A percentile compares a stretch with the other conserved stretches of the same genome.
Evolutionary conservation across 2,797 vertebrate genomes (phyloP).

Genomic region (Columba guinea): DNA sequence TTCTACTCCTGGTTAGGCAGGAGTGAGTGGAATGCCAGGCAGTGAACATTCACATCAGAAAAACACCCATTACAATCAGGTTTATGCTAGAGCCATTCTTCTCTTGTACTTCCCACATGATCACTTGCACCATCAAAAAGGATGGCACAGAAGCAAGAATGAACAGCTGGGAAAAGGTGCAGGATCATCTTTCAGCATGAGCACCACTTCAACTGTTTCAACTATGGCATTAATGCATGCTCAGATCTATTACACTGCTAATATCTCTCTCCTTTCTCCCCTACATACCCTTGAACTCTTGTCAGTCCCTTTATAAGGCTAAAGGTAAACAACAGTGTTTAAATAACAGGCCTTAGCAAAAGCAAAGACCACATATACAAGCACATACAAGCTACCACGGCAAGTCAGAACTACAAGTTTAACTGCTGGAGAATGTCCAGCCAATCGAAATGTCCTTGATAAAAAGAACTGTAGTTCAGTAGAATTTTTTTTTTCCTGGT

Average conservation of each 20-base stretch:
- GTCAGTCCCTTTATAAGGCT: neutral
- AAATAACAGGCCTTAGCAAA: neutral
- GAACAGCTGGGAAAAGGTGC: slow-evolving; percentile 21
- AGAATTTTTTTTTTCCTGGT: neutral
- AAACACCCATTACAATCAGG: neutral
- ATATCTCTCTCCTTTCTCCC: neutral
- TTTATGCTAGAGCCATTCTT: neutral
- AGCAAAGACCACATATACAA: neutral
- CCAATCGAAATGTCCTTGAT: neutral
- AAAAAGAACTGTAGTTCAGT: neutral
- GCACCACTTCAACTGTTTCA: slow-evolving; percentile 28
- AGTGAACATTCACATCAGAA: neutral
- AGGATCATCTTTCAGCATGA: slow-evolving; percentile 42
- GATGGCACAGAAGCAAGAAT: neutral
- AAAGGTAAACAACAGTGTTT: slow-evolving; percentile 2
- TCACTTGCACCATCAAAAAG: neutral
- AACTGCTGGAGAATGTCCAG: neutral
- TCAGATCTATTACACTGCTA: neutral
- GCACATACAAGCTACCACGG: neutral
- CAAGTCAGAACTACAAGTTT: neutral
- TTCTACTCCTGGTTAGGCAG: neutral
- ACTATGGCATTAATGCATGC: neutral
- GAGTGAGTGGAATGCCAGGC: neutral
- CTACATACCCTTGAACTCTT: slow-evolving; percentile 50
- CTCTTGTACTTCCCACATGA: neutral